Evolutionary conservation across 2,888 invertebrate genomes (phyloP).

Genomic region (Brachyopa scutellaris): DNA sequence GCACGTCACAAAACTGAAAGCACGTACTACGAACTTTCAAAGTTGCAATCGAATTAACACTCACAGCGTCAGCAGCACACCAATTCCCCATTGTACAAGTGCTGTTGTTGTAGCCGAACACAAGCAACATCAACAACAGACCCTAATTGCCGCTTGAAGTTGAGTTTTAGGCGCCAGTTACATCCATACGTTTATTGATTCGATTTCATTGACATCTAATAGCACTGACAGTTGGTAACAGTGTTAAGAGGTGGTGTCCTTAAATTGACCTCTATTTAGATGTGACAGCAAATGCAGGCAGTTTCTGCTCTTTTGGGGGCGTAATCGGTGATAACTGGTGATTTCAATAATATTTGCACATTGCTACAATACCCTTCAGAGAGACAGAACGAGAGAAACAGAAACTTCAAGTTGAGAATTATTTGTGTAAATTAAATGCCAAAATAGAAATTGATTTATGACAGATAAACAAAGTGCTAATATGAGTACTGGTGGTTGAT

Average conservation of each 20-base stretch:
- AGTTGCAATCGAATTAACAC: slow-evolving; percentile 58
- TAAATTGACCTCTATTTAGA: slow-evolving; percentile 43
- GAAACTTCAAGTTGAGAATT: background rate
- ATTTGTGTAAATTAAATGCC: slow-evolving; percentile 13
- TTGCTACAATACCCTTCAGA: too few relatives aligned
- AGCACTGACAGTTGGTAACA: too few relatives aligned
- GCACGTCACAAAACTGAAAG: slow-evolving; percentile 46
- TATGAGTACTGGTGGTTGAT: too few relatives aligned
- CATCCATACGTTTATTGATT: slow-evolving; percentile 42
- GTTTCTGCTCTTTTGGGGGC: slow-evolving; percentile 7
- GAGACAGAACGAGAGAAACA: background rate
- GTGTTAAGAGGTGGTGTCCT: slow-evolving; percentile 15
- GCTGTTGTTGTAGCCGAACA: too few relatives aligned
- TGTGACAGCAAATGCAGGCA: background rate
- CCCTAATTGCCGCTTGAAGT: slow-evolving; percentile 5
- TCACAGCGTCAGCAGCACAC: slow-evolving; percentile 1
- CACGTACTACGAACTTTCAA: slow-evolving; percentile 55
- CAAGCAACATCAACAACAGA: background rate
- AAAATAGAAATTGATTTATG: slow-evolving; percentile 18
- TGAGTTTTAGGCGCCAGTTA: slow-evolving; percentile 18
- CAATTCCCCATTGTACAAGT: background rate
- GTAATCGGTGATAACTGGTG: slow-evolving; percentile 31
- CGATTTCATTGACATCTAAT: background rate
- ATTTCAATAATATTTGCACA: slow-evolving; percentile 33
- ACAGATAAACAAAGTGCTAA: background rate